Base-by-base conservation (phyloP, 2,113 vertebrate genomes). In the Etheostoma spectabile region DNA sequence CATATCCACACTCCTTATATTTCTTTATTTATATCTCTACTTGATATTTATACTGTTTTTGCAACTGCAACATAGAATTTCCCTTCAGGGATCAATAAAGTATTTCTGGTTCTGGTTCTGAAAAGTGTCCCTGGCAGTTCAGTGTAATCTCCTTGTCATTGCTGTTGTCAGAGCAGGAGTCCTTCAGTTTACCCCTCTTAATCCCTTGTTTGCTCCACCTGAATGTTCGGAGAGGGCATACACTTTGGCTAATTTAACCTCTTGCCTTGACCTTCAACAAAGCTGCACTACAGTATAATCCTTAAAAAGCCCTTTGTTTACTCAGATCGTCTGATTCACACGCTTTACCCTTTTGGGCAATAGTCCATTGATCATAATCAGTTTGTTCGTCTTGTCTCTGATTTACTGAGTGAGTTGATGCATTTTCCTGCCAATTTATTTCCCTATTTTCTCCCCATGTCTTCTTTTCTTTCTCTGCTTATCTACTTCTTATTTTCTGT, bases 121-220 rank as follows among this genome's bases (percentile, higher is more conserved):
- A 30, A 30, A 30, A 65, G 27, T 69, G 27, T 66, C 33, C 62
- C n/a, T n/a, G 10, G 48, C 49, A 75, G 53, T 69, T 80, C 62
- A 64, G 18, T 72, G 51, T 82, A 60, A 81, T 84, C 62, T 35
- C 7, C 10, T 62, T 60, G 33, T 13, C 6, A 8, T 74, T 77
- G 46, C 61, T 76, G 46, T 75, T 70, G 11, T 63, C 13, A 52
- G 64, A 83, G 35, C 24, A 30, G 45, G 21, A 63, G 52, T 67
- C 21, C 46, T 57, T 64, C 13, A 51, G 30, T 74, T 75, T 35
- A 75, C 22, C 38, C 52, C 30, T 38, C 33, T 16, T 87, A 84
- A 87, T 81, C 79, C 71, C 16, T 77, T 30, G 72, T 88, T 81
- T 71, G n/a, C 56, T 52, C 56, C 46, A 84, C 4, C 49, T 30